These are phyloP conservation scores for Lasioglossum figueresi DNA, from an alignment of 2,888 invertebrate genomes.

Conservation along the genomic window DNA sequence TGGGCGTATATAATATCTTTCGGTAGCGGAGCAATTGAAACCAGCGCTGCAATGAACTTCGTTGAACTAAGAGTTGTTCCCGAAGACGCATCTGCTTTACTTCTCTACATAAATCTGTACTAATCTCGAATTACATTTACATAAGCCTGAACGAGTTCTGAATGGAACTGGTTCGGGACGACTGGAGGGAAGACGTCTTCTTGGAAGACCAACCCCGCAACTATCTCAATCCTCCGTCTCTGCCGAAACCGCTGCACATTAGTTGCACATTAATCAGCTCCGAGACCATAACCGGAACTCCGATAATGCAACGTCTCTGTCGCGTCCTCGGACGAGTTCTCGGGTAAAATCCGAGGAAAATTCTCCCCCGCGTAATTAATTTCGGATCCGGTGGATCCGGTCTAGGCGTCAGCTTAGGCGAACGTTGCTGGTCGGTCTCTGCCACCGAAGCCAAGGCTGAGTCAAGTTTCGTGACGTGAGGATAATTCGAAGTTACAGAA, in stretches of 20 bases:
- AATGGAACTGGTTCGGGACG: not conserved
- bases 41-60: not conserved
- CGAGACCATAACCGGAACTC: not conserved
- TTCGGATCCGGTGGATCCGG: not conserved
- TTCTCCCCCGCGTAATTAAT: slow-evolving; percentile 1
- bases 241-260: not conserved
- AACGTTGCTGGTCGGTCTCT: not conserved
- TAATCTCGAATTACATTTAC: not conserved
- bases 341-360: not conserved
- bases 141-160: not conserved
- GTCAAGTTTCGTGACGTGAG: slow-evolving; percentile 11
- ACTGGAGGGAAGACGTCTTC: not conserved
- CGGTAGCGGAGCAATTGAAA: not conserved
- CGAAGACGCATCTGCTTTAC: not conserved
- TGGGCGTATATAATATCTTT: no score
- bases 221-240: not conserved
- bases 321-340: not conserved
- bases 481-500: slow-evolving; percentile 1
- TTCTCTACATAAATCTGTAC: not conserved
- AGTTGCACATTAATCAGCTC: not conserved
- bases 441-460: not conserved
- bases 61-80: not conserved
- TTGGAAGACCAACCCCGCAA: not conserved
- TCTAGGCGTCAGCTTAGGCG: not conserved
- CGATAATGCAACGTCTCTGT: not conserved